Conservation (phyloP, 2,797 vertebrate genomes). For the Mus minutoides region DNA sequence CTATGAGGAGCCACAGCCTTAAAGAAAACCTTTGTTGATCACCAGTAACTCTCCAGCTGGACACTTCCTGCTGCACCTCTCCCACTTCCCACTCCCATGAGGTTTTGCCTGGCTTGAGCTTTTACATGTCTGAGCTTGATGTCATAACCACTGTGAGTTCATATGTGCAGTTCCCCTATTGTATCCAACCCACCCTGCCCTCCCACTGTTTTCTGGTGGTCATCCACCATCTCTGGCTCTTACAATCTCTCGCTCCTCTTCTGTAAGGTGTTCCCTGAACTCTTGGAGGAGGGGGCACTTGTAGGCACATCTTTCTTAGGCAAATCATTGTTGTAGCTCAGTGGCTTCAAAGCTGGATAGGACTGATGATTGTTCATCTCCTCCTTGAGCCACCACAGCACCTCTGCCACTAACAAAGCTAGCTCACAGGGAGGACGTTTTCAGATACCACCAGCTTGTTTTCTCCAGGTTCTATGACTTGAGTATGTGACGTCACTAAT, state of each 20-base stretch:
- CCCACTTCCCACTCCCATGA: neutral
- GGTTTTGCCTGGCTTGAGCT: neutral
- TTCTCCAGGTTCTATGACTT: neutral
- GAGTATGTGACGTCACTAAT: no score
- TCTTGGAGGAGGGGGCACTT: no score
- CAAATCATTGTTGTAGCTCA: neutral
- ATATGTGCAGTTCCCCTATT: neutral
- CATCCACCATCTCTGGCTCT: neutral
- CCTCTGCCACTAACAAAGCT: neutral
- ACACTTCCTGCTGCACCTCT: no score
- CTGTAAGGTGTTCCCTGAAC: neutral
- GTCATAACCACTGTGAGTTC: neutral
- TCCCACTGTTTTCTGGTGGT: neutral
- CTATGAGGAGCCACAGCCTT: neutral
- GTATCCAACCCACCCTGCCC: no score
- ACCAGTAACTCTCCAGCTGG: neutral
- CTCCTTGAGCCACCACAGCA: rapidly evolving
- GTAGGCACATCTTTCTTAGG: no score
- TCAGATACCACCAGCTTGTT: neutral
- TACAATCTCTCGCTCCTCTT: neutral
- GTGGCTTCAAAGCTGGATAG: no score
- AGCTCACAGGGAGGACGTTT: neutral
- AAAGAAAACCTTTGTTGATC: neutral
- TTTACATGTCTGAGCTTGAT: neutral
- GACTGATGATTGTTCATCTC: no score